These are phyloP conservation scores for Desmodus rotundus DNA, from an alignment of 2,113 vertebrate species.

Conservation along the genomic window DNA sequence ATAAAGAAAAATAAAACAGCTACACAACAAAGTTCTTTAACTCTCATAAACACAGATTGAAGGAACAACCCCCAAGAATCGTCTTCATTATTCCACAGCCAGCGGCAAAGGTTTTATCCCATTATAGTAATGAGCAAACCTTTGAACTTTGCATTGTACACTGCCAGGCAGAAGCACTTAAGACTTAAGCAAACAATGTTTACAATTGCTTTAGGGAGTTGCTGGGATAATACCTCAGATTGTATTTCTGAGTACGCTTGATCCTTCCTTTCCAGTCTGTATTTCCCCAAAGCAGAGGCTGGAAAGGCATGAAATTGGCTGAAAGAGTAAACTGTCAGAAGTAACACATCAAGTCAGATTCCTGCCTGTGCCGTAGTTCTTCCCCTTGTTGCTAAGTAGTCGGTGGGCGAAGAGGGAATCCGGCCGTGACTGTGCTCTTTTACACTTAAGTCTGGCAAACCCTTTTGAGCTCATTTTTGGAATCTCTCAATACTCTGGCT, in stretches of 20 bases:
- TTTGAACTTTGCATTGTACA: constrained; percentile 63
- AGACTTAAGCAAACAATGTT: constrained; percentile 63
- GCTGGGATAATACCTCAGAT: constrained; percentile 53
- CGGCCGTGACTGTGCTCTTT: not conserved
- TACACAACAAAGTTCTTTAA: constrained; percentile 34
- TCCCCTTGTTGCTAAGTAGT: not conserved
- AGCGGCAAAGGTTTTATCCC: constrained; percentile 58
- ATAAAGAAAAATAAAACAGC: not conserved
- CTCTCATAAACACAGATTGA: constrained; percentile 58
- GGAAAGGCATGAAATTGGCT: constrained; percentile 32
- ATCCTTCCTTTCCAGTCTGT: constrained; percentile 50
- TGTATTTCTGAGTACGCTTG: constrained; percentile 67
- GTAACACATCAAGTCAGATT: not conserved
- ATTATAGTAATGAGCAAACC: constrained; percentile 62
- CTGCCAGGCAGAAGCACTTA: constrained; percentile 32
- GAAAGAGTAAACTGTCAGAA: not conserved
- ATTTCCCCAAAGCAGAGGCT: constrained; percentile 52
- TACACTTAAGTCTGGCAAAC: not conserved
- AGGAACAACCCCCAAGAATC: constrained; percentile 46
- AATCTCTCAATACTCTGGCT: not conserved
- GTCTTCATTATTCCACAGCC: constrained; percentile 58
- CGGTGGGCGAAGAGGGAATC: not conserved
- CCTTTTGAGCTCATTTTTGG: not conserved
- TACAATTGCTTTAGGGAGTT: constrained; percentile 67
- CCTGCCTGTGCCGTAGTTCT: not conserved